Conservation (phyloP, 2,113 vertebrate genomes). For the Fregetta grallaria region DNA sequence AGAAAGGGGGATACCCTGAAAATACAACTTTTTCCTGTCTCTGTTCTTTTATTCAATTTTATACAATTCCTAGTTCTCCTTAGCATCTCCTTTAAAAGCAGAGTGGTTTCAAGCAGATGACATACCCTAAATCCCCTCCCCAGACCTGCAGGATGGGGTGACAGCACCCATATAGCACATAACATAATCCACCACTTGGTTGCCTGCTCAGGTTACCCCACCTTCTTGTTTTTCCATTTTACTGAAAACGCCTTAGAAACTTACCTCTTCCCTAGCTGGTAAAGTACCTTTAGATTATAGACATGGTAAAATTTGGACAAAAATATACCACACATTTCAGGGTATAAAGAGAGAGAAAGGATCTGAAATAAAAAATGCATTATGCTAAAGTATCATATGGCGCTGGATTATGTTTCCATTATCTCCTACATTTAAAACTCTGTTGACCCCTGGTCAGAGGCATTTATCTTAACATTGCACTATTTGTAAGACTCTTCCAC, state of each 20-base stretch:
- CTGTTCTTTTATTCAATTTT: neutral
- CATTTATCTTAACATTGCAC: neutral
- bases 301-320: neutral
- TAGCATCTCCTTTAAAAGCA: neutral
- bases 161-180: neutral
- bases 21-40: neutral
- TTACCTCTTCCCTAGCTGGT: neutral
- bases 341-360: neutral
- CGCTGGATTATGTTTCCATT: conserved; percentile 9
- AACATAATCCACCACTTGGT: rapidly evolving
- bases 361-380: neutral
- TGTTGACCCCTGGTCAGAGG: neutral
- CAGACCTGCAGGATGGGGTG: neutral
- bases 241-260: neutral
- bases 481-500: neutral
- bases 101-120: neutral
- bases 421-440: neutral
- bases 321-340: neutral
- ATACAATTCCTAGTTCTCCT: neutral
- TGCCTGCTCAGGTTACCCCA: rapidly evolving
- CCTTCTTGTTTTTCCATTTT: neutral
- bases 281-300: neutral
- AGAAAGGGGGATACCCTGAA: neutral
- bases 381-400: neutral
- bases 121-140: neutral